Evolutionary conservation across 2,888 invertebrate genomes (phyloP), one percentile per base, ranked within the genome.

Genomic region (Orthosia gracilis): DNA sequence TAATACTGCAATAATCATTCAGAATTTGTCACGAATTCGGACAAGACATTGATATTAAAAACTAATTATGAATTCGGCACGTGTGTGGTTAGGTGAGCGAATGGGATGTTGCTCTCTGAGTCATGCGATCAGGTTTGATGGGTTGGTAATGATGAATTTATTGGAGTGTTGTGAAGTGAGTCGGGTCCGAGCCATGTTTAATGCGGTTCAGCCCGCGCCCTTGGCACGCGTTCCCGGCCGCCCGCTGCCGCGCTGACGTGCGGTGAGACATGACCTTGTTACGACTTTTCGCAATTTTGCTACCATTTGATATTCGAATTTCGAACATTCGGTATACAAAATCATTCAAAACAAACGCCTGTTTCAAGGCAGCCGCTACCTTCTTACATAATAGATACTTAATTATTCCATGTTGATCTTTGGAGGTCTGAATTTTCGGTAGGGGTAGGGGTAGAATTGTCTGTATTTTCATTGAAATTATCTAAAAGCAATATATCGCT

Each of bases 181-280:
- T 69, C 31, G 12, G 54, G 50, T 58, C 49, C 54, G 76, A 81
- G 77, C 78, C 47, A 45, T 65, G 40, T 62, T 45, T 23, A 62
- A 65, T 73, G 17, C 47, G 55, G 64, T n/a, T 17, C n/a, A 15
- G 47, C n/a, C 55, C 55, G 78, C 83, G 87, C 85, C 87, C 87
- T 87, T 86, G 89, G 87, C 86, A 87, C 87, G 85, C 79, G 83
- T 69, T 80, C 76, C 71, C 78, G 77, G 86, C 86, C 84, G 83
- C 83, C 88, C 82, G 80, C 89, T 73, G 86, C 88, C 87, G 89
- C 72, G 73, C 63, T 72, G 85, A 87, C 83, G 88, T 69, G 69
- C 70, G 76, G 65, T 80, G 70, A 69, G 72, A 71, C 77, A 61
- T 77, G 89, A 86, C 90, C 91, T 90, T 88, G 88, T 75, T 74